Conservation (phyloP, 2,888 invertebrate genomes). For the Thalpophila matura region DNA sequence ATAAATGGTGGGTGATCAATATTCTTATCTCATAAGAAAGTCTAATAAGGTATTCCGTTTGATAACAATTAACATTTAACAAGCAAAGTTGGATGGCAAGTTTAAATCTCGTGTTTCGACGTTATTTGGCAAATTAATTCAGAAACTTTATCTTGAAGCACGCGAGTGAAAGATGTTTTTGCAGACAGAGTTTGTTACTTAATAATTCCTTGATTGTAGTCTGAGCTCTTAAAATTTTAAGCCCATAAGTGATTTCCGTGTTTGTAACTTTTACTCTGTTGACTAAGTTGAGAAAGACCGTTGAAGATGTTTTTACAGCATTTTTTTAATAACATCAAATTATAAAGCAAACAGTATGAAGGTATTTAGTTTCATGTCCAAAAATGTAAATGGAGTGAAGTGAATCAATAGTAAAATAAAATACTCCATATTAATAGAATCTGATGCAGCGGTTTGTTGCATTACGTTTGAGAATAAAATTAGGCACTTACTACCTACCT, state of each 20-base stretch:
- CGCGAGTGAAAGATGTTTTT: constrained; percentile 85
- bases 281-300: constrained; percentile 4
- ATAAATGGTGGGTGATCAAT: constrained; percentile 43
- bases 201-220: constrained; percentile 72
- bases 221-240: constrained; percentile 50
- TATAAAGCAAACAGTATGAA: too few species aligned
- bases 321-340: too few species aligned
- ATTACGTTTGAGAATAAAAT: too few species aligned
- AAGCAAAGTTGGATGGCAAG: constrained; percentile 84
- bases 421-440: too few species aligned
- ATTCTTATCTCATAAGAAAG: constrained; percentile 59
- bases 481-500: too few species aligned
- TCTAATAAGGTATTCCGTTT: constrained; percentile 75
- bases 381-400: too few species aligned
- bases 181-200: constrained; percentile 79
- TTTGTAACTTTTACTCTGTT: constrained; percentile 26
- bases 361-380: too few species aligned
- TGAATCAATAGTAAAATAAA: too few species aligned
- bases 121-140: constrained; percentile 89
- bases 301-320: too few species aligned
- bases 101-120: constrained; percentile 87
- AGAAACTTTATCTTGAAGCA: constrained; percentile 84
- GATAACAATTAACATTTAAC: constrained; percentile 87
- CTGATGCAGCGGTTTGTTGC: too few species aligned
- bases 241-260: constrained; percentile 44